Evolutionary conservation across 2,888 invertebrate genomes (phyloP).

Genomic region (Campoplex capitator): DNA sequence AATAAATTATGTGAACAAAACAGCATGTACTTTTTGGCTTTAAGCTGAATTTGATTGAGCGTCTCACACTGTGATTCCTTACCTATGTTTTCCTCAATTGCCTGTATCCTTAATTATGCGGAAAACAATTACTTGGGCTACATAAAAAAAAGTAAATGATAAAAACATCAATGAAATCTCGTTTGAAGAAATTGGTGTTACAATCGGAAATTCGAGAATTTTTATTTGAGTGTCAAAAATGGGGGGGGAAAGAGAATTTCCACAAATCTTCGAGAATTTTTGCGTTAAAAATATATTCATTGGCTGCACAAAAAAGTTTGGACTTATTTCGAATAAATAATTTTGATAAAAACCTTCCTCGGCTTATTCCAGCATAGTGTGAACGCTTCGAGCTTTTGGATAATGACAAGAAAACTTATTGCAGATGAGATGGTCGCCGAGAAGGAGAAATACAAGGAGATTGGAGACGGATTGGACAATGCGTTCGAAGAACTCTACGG

Average conservation of each 20-base stretch:
- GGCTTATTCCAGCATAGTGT: constrained; percentile 40
- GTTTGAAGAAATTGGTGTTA: not conserved
- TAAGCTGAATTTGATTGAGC: not conserved
- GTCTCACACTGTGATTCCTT: constrained; percentile 20
- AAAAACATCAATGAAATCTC: not conserved
- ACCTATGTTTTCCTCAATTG: constrained; percentile 6
- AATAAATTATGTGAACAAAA: not conserved
- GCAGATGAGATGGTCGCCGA: constrained; percentile 94
- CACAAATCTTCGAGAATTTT: too few species aligned
- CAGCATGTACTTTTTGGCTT: not conserved
- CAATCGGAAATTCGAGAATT: not conserved
- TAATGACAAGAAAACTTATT: constrained; percentile 78
- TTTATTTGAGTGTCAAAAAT: not conserved
- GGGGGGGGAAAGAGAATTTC: too few species aligned
- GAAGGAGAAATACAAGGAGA: constrained; percentile 96
- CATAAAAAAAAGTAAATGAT: not conserved
- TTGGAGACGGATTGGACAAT: constrained; percentile 96
- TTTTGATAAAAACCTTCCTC: not conserved
- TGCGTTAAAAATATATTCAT: too few species aligned
- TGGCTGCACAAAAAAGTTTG: not conserved
- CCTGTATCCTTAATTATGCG: not conserved
- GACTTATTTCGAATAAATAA: not conserved
- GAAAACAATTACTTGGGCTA: not conserved
- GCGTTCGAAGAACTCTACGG: constrained; percentile 93
- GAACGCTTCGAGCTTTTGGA: constrained; percentile 50